These are phyloP conservation scores for Butastur rufipennis DNA, from an alignment of 2,113 vertebrate genomes.

Conservation along the genomic window DNA sequence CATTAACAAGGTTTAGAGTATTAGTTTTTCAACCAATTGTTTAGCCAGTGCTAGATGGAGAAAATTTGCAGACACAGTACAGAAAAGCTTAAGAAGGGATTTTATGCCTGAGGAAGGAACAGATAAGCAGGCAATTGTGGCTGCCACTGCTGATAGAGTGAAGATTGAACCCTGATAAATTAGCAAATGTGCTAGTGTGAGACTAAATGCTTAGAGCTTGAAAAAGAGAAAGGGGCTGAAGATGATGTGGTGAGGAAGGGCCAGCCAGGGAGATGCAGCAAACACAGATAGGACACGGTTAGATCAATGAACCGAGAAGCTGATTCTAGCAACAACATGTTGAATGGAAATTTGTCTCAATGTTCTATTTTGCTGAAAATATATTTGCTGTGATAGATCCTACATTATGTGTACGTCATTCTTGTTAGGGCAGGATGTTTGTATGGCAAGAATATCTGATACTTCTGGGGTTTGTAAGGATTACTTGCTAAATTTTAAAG, in stretches of 20 bases:
- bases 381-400: background rate
- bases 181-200: background rate
- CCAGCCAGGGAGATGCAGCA: background rate
- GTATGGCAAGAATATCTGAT: background rate
- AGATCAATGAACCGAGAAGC: background rate
- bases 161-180: background rate
- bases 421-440: background rate
- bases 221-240: background rate
- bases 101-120: slow-evolving; percentile 8
- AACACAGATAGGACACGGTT: background rate
- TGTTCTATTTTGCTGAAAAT: background rate
- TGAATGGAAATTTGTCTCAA: background rate
- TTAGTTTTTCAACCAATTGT: background rate
- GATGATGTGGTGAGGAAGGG: background rate
- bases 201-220: background rate
- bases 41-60: background rate
- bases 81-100: background rate
- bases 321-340: background rate
- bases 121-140: background rate
- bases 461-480: background rate
- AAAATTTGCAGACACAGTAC: background rate
- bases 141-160: background rate
- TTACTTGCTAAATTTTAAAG: background rate
- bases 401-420: background rate
- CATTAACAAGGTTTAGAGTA: background rate